These are phyloP conservation scores for Linurgus olivaceus DNA, from an alignment of 2,797 vertebrate species.

Conservation along the genomic window DNA sequence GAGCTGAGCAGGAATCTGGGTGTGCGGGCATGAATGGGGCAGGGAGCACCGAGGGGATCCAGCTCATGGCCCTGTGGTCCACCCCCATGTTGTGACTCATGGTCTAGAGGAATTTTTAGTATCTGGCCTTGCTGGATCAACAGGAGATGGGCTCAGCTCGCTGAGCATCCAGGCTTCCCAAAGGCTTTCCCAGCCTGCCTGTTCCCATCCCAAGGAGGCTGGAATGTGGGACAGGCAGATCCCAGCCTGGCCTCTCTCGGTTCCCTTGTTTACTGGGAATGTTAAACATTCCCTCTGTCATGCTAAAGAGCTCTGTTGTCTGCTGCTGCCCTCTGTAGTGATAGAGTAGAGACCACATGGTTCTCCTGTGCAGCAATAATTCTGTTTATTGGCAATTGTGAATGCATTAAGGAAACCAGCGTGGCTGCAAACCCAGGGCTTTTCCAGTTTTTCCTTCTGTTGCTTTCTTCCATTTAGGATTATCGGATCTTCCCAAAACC, in stretches of 20 bases:
- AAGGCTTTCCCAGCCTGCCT: neutral
- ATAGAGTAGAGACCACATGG: constrained; percentile 71
- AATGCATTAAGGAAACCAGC: rapidly evolving
- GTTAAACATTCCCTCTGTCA: constrained; percentile 38
- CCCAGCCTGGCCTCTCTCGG: constrained; percentile 11
- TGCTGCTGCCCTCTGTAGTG: constrained; percentile 83
- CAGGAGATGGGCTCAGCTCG: neutral
- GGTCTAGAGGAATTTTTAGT: neutral
- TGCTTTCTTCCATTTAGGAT: neutral
- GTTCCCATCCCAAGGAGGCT: neutral
- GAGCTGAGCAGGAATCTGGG: neutral
- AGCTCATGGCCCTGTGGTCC: neutral
- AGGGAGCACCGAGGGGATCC: rapidly evolving
- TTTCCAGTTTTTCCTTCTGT: neutral
- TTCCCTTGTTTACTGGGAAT: constrained; percentile 64
- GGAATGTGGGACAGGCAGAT: neutral
- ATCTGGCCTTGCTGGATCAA: neutral
- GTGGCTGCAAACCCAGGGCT: neutral
- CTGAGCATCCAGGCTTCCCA: neutral
- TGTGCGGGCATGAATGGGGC: rapidly evolving
- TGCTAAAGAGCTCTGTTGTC: constrained; percentile 72
- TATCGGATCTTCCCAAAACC: neutral
- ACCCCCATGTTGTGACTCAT: neutral
- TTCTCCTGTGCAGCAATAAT: neutral
- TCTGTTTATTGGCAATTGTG: neutral